Conservation (phyloP, 2,113 vertebrate genomes). For the Elachura formosa region DNA sequence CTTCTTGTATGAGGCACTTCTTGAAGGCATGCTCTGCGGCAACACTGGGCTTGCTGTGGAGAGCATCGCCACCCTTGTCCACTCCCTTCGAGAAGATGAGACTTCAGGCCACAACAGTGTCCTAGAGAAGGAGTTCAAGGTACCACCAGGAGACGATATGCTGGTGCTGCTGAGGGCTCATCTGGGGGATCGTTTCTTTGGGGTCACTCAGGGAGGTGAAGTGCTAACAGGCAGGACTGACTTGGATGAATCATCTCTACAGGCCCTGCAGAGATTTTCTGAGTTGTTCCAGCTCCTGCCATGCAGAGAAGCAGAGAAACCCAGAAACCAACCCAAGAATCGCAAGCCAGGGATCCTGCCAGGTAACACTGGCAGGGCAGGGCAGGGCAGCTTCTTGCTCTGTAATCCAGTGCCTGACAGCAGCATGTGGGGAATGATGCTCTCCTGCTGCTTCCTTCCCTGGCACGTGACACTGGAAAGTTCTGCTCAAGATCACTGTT, state of each 20-base stretch:
- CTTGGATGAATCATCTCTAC: neutral
- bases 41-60: constrained; percentile 14
- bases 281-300: constrained; percentile 54
- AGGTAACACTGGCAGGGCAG: neutral
- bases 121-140: constrained; percentile 61
- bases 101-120: neutral
- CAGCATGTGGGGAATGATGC: fast-evolving
- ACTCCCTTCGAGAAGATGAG: neutral
- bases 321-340: constrained; percentile 56
- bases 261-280: constrained; percentile 51
- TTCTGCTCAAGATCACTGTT: neutral
- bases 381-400: neutral
- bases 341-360: constrained; percentile 51
- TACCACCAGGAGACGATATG: neutral
- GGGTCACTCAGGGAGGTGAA: neutral
- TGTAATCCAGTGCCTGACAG: neutral
- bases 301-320: constrained; percentile 43
- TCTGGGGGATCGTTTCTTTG: neutral
- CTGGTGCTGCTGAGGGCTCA: neutral
- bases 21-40: constrained; percentile 52
- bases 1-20: constrained; percentile 53
- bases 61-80: neutral
- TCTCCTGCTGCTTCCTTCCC: neutral
- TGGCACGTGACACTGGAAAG: neutral
- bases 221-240: neutral